Percentiles rank a stretch among this genome's conserved stretches.
Conservation (phyloP, 2,797 vertebrate species). For the Anabas testudineus region DNA sequence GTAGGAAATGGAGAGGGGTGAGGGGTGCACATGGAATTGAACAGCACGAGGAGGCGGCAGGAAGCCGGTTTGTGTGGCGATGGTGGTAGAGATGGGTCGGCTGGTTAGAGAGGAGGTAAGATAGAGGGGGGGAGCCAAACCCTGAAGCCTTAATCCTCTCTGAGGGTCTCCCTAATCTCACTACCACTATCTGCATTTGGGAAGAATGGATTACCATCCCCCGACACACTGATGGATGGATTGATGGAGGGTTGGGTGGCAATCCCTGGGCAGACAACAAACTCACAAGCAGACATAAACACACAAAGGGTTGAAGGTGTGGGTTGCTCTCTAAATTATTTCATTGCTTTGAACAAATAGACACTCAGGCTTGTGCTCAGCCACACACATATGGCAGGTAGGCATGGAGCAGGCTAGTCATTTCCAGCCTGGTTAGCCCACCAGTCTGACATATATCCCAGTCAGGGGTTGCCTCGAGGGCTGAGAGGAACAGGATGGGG, state of each 20-base stretch:
- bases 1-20: conserved; percentile 49
- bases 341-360: background rate
- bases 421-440: conserved; percentile 25
- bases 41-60: conserved; percentile 42
- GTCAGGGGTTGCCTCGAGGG: conserved; percentile 23
- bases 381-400: conserved; percentile 25
- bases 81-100: conserved; percentile 31
- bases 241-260: conserved; percentile 42
- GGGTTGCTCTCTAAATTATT: conserved; percentile 2
- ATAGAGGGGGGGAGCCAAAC: conserved; percentile 63
- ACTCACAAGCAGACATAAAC: conserved; percentile 22
- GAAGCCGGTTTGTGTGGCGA: conserved; percentile 37
- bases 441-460: conserved; percentile 40
- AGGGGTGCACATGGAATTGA: conserved; percentile 40
- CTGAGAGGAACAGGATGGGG: background rate
- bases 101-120: conserved; percentile 56
- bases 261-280: conserved; percentile 49
- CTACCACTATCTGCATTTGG: conserved; percentile 75
- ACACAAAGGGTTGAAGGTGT: background rate
- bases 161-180: conserved; percentile 80
- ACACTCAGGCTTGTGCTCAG: background rate
- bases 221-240: conserved; percentile 48
- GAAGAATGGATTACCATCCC: conserved; percentile 79
- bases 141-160: conserved; percentile 76
- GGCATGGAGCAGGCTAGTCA: conserved; percentile 14